A percentile compares a stretch with the other conserved stretches of the same genome.
Conservation (phyloP, 2,797 vertebrate genomes). For the Poecilia picta region DNA sequence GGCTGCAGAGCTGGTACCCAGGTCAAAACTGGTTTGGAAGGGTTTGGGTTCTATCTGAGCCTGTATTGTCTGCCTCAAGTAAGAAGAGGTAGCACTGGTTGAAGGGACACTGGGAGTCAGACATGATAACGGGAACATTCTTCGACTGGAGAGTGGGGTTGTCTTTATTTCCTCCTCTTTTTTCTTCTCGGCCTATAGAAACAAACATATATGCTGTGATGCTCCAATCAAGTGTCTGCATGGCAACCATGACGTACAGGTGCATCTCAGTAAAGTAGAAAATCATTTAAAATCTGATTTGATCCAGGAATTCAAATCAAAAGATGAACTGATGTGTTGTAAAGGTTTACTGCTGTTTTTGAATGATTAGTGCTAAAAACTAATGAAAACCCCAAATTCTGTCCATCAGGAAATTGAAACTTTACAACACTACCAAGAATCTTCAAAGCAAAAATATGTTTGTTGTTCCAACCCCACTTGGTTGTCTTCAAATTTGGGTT, state of each 20-base stretch:
- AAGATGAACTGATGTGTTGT: not conserved
- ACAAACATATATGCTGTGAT: constrained; percentile 15
- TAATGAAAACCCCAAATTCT: not conserved
- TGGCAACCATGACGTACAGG: not conserved
- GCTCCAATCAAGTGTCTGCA: not conserved
- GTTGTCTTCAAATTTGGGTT: not conserved
- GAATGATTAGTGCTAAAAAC: not conserved
- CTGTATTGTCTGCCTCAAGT: constrained; percentile 81
- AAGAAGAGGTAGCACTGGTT: constrained; percentile 79
- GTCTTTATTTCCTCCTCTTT: constrained; percentile 86
- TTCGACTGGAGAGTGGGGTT: constrained; percentile 80
- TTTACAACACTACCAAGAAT: not conserved
- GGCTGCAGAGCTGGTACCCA: constrained; percentile 61
- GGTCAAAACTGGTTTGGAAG: constrained; percentile 67
- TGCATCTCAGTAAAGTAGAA: not conserved
- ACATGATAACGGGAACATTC: constrained; percentile 86
- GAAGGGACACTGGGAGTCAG: constrained; percentile 78
- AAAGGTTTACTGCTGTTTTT: not conserved
- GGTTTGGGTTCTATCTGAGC: constrained; percentile 79
- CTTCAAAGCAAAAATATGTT: not conserved
- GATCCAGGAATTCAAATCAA: not conserved
- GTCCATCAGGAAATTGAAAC: not conserved
- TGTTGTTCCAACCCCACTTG: not conserved
- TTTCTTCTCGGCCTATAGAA: constrained; percentile 79
- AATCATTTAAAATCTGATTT: not conserved